These are phyloP conservation scores for Sussaba pulchella DNA, from an alignment of 2,888 invertebrate genomes.

Conservation along the genomic window DNA sequence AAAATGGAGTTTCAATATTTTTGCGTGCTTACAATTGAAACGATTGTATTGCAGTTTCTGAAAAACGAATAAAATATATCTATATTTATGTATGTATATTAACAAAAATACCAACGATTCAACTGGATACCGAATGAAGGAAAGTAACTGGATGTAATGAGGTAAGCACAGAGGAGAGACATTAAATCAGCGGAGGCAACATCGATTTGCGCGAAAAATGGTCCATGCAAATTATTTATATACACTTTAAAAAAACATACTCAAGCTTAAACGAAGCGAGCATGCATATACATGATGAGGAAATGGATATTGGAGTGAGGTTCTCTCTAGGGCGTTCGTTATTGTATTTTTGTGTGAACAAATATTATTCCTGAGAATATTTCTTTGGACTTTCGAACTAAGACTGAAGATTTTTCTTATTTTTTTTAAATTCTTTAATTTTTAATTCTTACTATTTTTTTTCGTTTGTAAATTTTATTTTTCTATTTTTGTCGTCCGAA, in stretches of 20 bases:
- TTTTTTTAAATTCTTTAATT: neutral
- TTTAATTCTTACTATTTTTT: too few relatives aligned
- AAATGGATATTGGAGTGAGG: slow-evolving; percentile 43
- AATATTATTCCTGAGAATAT: slow-evolving; percentile 22
- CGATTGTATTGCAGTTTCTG: too few relatives aligned
- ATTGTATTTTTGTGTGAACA: slow-evolving; percentile 24
- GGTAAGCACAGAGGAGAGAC: slow-evolving; percentile 15
- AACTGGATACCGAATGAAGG: slow-evolving; percentile 26
- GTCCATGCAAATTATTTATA: slow-evolving; percentile 26
- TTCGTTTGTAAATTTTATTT: too few relatives aligned
- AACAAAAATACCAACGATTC: too few relatives aligned
- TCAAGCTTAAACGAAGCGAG: slow-evolving; percentile 51
- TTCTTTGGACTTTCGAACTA: slow-evolving; percentile 20
- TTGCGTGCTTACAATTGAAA: slow-evolving; percentile 16
- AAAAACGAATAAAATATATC: too few relatives aligned
- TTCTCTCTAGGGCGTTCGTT: slow-evolving; percentile 23
- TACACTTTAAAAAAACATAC: slow-evolving; percentile 5
- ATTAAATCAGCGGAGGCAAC: slow-evolving; percentile 4
- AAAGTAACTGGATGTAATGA: slow-evolving; percentile 33
- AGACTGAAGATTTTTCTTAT: neutral
- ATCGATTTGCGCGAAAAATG: slow-evolving; percentile 1
- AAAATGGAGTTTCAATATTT: neutral
- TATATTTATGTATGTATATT: too few relatives aligned
- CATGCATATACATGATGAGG: slow-evolving; percentile 38
- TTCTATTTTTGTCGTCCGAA: slow-evolving; percentile 17